Conservation (phyloP, 2,888 invertebrate species). For the Xylocampa areola region DNA sequence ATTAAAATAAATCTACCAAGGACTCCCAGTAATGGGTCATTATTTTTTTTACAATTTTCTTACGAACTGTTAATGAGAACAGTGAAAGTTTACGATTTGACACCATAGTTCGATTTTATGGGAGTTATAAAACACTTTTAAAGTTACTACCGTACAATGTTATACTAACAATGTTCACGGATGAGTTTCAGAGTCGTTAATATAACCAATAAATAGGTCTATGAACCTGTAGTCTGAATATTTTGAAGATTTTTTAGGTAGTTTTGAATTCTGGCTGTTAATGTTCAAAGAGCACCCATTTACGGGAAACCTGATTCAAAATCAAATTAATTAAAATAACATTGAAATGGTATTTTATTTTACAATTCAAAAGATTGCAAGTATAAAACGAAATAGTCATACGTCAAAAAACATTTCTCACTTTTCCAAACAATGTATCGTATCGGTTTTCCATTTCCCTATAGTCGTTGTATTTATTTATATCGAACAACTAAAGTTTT, state of each 20-base stretch:
- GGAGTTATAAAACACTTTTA: constrained; percentile 72
- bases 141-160: constrained; percentile 58
- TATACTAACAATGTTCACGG: constrained; percentile 55
- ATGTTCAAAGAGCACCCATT: no score
- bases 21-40: constrained; percentile 52
- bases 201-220: constrained; percentile 35
- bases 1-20: constrained; percentile 29
- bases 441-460: constrained; percentile 28
- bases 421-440: constrained; percentile 11
- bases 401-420: neutral
- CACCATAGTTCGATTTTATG: constrained; percentile 75
- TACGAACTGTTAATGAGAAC: constrained; percentile 80
- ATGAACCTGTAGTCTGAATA: constrained; percentile 31
- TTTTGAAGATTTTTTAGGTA: neutral
- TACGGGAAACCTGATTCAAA: no score
- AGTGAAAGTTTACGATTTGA: constrained; percentile 83
- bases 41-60: constrained; percentile 62
- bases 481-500: constrained; percentile 48
- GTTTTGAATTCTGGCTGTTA: neutral
- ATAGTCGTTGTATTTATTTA: constrained; percentile 35
- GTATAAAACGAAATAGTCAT: no score
- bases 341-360: no score
- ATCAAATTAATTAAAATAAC: no score
- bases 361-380: no score
- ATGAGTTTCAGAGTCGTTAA: constrained; percentile 52